Percentiles rank a stretch among this genome's conserved stretches.
Evolutionary conservation across 1,140 invertebrate species (phyloP).

Genomic region (Argopecten irradians): DNA sequence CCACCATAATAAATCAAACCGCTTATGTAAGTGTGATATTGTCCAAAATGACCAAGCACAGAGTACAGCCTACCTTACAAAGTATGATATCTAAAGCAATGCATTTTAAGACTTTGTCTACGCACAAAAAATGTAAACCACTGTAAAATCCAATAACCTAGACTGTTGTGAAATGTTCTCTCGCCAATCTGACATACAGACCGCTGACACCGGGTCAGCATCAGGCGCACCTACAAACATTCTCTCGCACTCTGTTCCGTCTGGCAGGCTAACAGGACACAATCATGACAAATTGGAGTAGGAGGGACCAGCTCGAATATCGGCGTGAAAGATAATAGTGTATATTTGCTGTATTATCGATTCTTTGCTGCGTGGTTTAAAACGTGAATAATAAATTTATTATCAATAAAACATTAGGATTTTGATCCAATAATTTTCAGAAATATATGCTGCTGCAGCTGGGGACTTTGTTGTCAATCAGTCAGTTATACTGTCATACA

Average conservation of each 20-base stretch:
- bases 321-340: not conserved
- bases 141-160: no score
- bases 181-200: not conserved
- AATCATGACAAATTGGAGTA: not conserved
- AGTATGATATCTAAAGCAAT: no score
- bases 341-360: not conserved
- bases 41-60: no score
- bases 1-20: no score
- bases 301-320: not conserved
- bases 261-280: not conserved
- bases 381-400: not conserved
- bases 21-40: no score
- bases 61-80: no score
- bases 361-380: not conserved
- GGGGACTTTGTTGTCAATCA: not conserved
- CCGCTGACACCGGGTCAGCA: not conserved
- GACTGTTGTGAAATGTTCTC: no score
- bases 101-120: no score
- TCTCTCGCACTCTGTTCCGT: not conserved
- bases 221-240: not conserved
- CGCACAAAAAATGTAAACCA: no score
- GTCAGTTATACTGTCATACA: not conserved
- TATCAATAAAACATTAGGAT: not conserved
- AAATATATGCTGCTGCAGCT: not conserved
- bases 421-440: not conserved